These are phyloP conservation scores for Oreochromis aureus DNA, from an alignment of 2,113 vertebrate species.

Conservation along the genomic window DNA sequence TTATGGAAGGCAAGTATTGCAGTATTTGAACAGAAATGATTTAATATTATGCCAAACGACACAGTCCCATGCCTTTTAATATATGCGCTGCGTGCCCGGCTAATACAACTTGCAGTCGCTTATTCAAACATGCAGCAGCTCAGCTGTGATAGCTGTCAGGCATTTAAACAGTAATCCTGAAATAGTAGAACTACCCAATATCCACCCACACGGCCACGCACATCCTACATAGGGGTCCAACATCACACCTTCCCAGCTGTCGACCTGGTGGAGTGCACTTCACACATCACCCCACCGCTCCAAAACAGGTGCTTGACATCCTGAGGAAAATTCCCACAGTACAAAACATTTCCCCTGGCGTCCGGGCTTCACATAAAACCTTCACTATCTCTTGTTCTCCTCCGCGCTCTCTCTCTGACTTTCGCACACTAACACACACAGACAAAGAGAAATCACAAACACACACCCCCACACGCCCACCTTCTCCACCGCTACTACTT, in stretches of 20 bases:
- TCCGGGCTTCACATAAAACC: constrained; percentile 24
- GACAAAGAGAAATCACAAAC: constrained; percentile 43
- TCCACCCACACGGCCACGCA: constrained; percentile 31
- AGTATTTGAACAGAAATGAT: background rate
- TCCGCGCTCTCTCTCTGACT: background rate
- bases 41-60: background rate
- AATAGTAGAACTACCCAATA: constrained; percentile 53
- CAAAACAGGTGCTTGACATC: constrained; percentile 58
- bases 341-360: constrained; percentile 53
- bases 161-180: constrained; percentile 48
- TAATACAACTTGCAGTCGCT: background rate
- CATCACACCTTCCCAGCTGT: constrained; percentile 53
- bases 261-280: constrained; percentile 50
- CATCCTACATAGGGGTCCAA: constrained; percentile 42
- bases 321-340: constrained; percentile 57
- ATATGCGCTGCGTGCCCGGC: background rate
- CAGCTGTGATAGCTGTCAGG: constrained; percentile 43
- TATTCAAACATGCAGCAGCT: constrained; percentile 21
- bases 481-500: constrained; percentile 38
- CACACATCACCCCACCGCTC: constrained; percentile 49
- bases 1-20: background rate
- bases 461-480: constrained; percentile 33
- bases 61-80: constrained; percentile 1
- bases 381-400: constrained; percentile 31
- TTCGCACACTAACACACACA: constrained; percentile 43